Evolutionary conservation across 2,797 vertebrate species (phyloP).

Genomic region (Serranus cabrilla): DNA sequence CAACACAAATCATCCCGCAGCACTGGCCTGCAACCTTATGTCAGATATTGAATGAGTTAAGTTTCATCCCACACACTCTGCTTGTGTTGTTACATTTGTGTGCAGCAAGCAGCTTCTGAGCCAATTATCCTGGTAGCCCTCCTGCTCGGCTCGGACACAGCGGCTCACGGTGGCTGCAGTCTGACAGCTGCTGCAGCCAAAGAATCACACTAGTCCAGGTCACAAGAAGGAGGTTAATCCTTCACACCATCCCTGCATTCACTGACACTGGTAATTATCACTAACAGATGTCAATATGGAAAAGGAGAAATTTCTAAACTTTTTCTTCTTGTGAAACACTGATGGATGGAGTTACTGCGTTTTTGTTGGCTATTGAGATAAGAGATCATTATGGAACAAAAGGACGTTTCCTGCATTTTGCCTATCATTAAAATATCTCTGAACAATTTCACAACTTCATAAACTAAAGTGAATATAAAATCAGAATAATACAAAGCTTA

Average conservation of each 20-base stretch:
- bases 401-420: no score
- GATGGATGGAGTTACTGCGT: accelerated
- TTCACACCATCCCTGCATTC: constrained; percentile 16
- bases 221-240: constrained; percentile 66
- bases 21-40: background rate
- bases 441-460: background rate
- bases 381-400: background rate
- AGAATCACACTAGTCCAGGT: constrained; percentile 33
- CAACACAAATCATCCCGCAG: background rate
- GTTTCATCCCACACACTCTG: constrained; percentile 5
- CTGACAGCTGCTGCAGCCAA: constrained; percentile 66
- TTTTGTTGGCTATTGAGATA: background rate
- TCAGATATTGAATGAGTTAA: background rate
- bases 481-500: background rate
- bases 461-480: background rate
- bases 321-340: background rate
- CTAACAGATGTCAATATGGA: constrained; percentile 32
- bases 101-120: constrained; percentile 27
- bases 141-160: constrained; percentile 9
- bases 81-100: background rate
- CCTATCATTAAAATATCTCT: no score
- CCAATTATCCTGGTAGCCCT: constrained; percentile 39
- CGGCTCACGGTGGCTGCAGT: constrained; percentile 1
- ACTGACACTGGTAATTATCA: constrained; percentile 19
- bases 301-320: background rate